Evolutionary conservation across 2,888 invertebrate species (phyloP), one percentile per base, ranked within the genome.

Genomic region (Coleophora deauratella): DNA sequence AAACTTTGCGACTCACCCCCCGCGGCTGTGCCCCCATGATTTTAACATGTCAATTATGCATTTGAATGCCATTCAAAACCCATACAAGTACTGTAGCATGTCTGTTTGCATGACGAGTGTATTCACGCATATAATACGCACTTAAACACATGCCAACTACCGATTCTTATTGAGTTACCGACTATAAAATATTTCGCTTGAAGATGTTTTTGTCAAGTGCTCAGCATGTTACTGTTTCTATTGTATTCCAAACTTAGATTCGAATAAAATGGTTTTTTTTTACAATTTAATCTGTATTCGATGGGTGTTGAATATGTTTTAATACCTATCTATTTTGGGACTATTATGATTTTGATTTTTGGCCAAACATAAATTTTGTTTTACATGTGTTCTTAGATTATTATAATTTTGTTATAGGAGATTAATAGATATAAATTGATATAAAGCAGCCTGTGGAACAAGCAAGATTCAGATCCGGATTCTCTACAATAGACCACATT

Each of bases 71-170:
- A 58, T 57, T 60, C 66, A 62, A 50, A 60, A 57, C 33, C 12
- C 33, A 28, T 21, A 21, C 33, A 13, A 34, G 30, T 30, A 30
- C 12, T 11, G 33, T 59, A 57, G 53, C 47, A 42, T 53, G 64
- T 69, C 63, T 57, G 57, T 58, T 71, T 73, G 69, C 73, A 72
- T 74, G 75, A 73, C 72, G 76, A 66, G 66, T 68, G 72, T 68
- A 64, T 55, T 66, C 52, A 56, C 54, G 67, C 21, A 21, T 21
- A 6, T 21, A 21, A 4, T 21, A 21, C 21, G 21, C 21, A 58
- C 84, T 85, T 59, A 70, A 79, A 77, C 84, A 84, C 84, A 84
- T 85, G 84, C 60, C 72, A 59, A 21, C 21, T 71, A 21, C 72
- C 68, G 72, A 74, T 72, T 73, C 80, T 75, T 71, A 77, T 79